These are phyloP conservation scores for Anguilla marmorata DNA, from an alignment of 2,797 vertebrate species.

Conservation along the genomic window DNA sequence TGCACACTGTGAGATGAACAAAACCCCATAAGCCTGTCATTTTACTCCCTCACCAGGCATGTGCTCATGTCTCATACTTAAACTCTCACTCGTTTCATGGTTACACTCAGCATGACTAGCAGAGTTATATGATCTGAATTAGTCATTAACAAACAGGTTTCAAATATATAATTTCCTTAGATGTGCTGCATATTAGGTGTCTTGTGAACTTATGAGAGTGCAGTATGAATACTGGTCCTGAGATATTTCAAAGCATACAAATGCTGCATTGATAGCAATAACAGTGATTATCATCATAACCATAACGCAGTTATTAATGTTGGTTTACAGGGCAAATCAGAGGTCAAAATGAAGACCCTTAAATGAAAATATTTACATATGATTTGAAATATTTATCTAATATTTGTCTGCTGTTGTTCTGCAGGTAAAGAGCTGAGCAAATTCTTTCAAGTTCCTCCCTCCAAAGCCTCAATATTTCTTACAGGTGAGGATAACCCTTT, in stretches of 20 bases:
- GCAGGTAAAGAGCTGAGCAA: conserved; percentile 15
- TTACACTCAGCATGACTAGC: neutral
- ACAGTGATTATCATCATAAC: neutral
- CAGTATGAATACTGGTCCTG: neutral
- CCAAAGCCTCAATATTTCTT: conserved; percentile 29
- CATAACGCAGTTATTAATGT: neutral
- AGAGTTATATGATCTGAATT: neutral
- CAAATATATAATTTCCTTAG: neutral
- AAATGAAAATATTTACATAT: neutral
- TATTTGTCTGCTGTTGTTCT: neutral
- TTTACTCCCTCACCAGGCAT: neutral
- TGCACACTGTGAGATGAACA: neutral
- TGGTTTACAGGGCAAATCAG: neutral
- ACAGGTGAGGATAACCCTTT: conserved; percentile 22
- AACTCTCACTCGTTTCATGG: neutral
- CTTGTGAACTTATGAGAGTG: neutral
- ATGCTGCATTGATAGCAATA: neutral
- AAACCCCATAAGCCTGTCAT: neutral
- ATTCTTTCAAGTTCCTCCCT: conserved; percentile 5
- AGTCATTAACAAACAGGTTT: neutral
- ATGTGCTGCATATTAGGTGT: neutral
- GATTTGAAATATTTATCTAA: neutral
- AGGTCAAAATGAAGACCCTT: neutral
- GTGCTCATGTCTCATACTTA: neutral
- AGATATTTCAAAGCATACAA: neutral